phyloP scores from a whole-genome alignment of 1,140 invertebrate genomes.

The Danaus melanippus region DNA sequence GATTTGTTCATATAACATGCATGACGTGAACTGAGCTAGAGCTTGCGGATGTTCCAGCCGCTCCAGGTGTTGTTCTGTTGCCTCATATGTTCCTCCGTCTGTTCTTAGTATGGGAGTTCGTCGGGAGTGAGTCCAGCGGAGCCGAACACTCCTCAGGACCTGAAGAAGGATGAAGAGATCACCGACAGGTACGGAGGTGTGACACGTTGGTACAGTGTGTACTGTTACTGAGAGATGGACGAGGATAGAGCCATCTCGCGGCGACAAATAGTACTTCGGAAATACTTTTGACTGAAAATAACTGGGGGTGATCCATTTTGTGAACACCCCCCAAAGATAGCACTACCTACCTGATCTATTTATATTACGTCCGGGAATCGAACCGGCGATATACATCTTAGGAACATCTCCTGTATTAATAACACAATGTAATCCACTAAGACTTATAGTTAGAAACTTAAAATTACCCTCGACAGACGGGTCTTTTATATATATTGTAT shows the following conservation, averaged over 20 bases:
- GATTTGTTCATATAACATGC: no score
- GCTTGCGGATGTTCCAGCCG: not conserved
- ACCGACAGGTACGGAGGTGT: slow-evolving; percentile 26
- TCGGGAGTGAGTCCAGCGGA: slow-evolving; percentile 42
- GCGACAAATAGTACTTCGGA: no score
- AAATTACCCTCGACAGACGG: no score
- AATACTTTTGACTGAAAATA: no score
- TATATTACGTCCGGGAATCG: not conserved
- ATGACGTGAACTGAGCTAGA: not conserved
- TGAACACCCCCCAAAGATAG: no score
- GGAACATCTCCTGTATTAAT: not conserved
- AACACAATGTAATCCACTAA: no score
- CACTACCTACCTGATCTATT: no score
- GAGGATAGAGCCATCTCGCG: not conserved
- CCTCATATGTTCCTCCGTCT: not conserved
- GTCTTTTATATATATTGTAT: no score
- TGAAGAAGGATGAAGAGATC: slow-evolving; percentile 22
- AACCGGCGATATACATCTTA: not conserved
- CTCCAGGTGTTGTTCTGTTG: not conserved
- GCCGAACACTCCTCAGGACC: slow-evolving; percentile 39
- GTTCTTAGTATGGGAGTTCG: slow-evolving; percentile 46
- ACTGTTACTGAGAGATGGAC: not conserved
- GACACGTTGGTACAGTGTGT: slow-evolving; percentile 1
- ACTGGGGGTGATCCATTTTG: no score
- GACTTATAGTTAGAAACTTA: not conserved